A percentile compares a stretch with the other conserved stretches of the same genome.
Conservation (phyloP, 92 coral and sea anemone genomes). For the Epizoanthus illoricatus region DNA sequence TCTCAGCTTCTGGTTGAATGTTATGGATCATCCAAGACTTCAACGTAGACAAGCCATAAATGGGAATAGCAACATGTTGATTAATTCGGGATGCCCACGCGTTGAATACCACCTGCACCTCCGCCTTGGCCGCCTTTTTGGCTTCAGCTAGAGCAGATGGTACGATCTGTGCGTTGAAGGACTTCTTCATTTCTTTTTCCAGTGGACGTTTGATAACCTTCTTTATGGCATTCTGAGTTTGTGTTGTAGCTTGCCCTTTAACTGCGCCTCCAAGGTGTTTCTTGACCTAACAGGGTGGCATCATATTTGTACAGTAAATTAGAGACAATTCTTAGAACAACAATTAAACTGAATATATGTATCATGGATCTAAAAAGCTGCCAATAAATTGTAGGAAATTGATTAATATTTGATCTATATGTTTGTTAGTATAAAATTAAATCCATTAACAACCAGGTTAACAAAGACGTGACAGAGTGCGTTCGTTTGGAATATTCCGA, state of each 20-base stretch:
- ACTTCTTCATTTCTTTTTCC: conserved; percentile 2
- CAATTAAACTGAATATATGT: not conserved
- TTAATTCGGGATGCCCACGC: conserved; percentile 38
- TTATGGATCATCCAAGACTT: conserved; percentile 47
- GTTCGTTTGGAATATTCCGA: too few species aligned
- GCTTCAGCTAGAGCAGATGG: not conserved
- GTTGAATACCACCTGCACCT: conserved; percentile 22
- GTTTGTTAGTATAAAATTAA: too few species aligned
- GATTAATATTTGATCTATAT: too few species aligned
- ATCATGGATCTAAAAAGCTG: not conserved
- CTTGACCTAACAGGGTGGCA: too few species aligned
- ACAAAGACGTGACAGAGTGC: too few species aligned
- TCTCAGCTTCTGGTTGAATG: conserved; percentile 46
- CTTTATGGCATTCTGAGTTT: not conserved
- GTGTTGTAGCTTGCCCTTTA: not conserved
- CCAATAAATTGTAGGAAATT: too few species aligned
- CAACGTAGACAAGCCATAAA: conserved; percentile 40
- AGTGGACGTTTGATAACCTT: conserved; percentile 5
- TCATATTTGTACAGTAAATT: too few species aligned
- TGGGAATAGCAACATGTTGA: conserved; percentile 41
- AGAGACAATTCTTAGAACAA: too few species aligned
- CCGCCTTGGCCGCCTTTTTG: not conserved
- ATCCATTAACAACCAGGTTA: too few species aligned
- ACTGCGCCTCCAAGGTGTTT: not conserved
- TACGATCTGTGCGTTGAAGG: not conserved